Evolutionary conservation across 1,140 invertebrate genomes (phyloP), one percentile per base, ranked within the genome.

Genomic region (Temnothorax curvispinosus): DNA sequence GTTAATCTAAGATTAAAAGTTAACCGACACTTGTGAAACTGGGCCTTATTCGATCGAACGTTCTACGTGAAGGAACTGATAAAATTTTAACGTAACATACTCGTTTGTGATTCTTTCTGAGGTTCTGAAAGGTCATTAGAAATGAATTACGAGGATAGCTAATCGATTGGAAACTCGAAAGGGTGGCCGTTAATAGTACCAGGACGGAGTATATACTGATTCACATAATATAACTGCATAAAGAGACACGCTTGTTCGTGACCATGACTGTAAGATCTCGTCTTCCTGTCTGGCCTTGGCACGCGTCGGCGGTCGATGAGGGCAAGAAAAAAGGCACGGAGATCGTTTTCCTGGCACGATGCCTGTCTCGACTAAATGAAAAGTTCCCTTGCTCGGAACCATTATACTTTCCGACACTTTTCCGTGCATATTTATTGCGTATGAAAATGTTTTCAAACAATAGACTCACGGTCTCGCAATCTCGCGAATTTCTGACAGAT

Each of bases 211-310:
- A 27, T 27, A 35, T 27, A 35, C 41, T n/a, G 54, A 74, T 21
- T 60, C 54, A 4, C 54, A 38, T 74, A 41, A 6, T 27, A 27
- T 27, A 47, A 74, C 13, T 35, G 11, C 27, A 60, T 50, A 60
- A 84, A 84, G 41, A 82, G 80, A 84, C 54, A 84, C 4, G 41
- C 44, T 60, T 78, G 88, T 90, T 90, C 88, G 89, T 90, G 89
- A 90, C 89, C 89, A 89, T 90, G 89, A 90, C 86, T 88, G 56
- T 62, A 77, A 80, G 74, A 87, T 88, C 86, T 88, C 77, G 75
- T 44, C 76, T 72, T 87, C 80, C 5, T 47, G 64, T 27, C 47
- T 54, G 76, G 81, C 89, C 88, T 90, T 90, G 89, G 87, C 89
- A 86, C 56, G 27, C 15, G 21, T 27, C 13, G 8, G 44, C 80